phyloP scores from a whole-genome alignment of 2,888 invertebrate species.

The Trissoscelio sp. region DNA sequence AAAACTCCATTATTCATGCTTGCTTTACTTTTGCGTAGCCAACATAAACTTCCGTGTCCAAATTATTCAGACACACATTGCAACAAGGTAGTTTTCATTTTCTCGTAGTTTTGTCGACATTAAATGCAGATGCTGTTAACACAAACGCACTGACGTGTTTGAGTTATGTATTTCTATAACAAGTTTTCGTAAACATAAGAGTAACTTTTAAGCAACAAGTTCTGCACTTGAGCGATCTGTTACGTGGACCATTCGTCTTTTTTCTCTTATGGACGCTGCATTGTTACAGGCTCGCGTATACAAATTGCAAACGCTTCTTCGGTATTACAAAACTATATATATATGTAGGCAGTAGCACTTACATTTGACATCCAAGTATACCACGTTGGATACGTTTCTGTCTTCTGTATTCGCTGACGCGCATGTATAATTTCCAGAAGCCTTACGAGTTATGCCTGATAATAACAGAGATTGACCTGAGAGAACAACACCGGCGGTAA shows the following conservation, averaged over 20 bases:
- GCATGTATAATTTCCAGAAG: constrained; percentile 95
- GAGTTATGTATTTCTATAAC: constrained; percentile 59
- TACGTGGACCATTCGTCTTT: constrained; percentile 7
- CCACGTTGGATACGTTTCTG: constrained; percentile 86
- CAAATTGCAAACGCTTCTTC: constrained; percentile 17
- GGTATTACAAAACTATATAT: constrained; percentile 2
- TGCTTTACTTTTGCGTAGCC: constrained; percentile 50
- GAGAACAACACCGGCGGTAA: constrained; percentile 91
- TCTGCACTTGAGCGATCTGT: constrained; percentile 31
- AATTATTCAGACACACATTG: constrained; percentile 65
- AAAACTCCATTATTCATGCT: constrained; percentile 56
- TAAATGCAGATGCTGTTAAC: constrained; percentile 64
- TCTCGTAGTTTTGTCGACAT: constrained; percentile 61
- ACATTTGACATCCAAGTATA: constrained; percentile 84
- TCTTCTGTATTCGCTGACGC: constrained; percentile 94
- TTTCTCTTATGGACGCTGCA: background rate
- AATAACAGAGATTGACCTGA: constrained; percentile 95
- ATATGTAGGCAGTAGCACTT: constrained; percentile 78
- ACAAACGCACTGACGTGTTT: constrained; percentile 48
- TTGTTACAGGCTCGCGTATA: background rate
- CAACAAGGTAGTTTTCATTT: constrained; percentile 63
- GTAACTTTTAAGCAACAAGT: constrained; percentile 57
- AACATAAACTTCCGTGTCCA: constrained; percentile 55
- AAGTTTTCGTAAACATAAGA: constrained; percentile 53
- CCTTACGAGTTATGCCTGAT: constrained; percentile 92